Conservation (phyloP, 2,797 vertebrate genomes). For the Triplophysa yarkandensis region DNA sequence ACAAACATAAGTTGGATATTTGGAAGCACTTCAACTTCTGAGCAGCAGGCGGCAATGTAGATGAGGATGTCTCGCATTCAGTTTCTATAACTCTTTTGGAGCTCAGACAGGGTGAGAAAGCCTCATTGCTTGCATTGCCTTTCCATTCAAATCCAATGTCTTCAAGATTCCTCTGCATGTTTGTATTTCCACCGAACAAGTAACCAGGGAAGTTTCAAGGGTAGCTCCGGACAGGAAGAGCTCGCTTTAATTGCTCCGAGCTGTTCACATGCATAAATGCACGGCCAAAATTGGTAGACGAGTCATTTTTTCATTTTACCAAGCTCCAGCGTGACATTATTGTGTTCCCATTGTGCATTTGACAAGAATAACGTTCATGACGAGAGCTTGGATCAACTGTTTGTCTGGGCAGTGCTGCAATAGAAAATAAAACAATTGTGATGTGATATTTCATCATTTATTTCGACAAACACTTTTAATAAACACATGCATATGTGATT, state of each 20-base stretch:
- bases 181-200: slow-evolving; percentile 38
- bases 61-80: slow-evolving; percentile 64
- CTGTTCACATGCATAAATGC: slow-evolving; percentile 45
- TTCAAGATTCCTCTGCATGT: slow-evolving; percentile 6
- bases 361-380: slow-evolving; percentile 14
- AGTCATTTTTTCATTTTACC: slow-evolving; percentile 30
- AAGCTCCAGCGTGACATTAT: not conserved
- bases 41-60: slow-evolving; percentile 76
- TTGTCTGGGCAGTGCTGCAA: not conserved
- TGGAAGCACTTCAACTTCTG: slow-evolving; percentile 57
- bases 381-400: not conserved
- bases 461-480: no score
- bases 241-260: slow-evolving; percentile 56
- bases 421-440: not conserved
- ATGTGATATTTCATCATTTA: not conserved
- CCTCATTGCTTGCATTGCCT: slow-evolving; percentile 32
- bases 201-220: slow-evolving; percentile 41
- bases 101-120: slow-evolving; percentile 37
- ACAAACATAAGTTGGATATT: not conserved
- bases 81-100: slow-evolving; percentile 3
- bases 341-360: not conserved
- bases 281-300: slow-evolving; percentile 15
- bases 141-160: slow-evolving; percentile 17
- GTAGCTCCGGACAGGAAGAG: slow-evolving; percentile 43
- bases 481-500: not conserved